Conservation (phyloP, 2,113 vertebrate genomes). For the Lophotis ruficrista region DNA sequence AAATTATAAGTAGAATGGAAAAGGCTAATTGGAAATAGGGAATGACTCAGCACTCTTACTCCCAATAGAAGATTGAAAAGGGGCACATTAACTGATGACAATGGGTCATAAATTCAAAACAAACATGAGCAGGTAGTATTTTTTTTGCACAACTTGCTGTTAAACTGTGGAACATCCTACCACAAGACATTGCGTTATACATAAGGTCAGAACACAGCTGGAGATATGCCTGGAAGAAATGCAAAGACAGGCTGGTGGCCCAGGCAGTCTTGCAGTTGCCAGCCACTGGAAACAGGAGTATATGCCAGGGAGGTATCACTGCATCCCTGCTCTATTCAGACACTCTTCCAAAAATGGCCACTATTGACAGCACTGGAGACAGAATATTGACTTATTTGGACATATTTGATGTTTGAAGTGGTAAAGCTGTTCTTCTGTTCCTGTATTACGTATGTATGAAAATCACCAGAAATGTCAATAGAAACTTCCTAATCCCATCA, state of each 20-base stretch:
- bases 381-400: neutral
- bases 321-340: neutral
- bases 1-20: neutral
- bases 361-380: neutral
- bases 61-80: neutral
- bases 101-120: neutral
- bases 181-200: neutral
- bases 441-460: neutral
- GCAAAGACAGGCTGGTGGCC: neutral
- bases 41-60: neutral
- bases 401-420: neutral
- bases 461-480: neutral
- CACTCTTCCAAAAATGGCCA: neutral
- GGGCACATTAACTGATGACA: neutral
- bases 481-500: neutral
- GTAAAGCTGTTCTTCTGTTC: neutral
- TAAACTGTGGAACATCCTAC: neutral
- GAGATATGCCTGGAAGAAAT: neutral
- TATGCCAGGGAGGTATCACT: neutral
- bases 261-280: neutral
- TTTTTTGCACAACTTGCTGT: neutral
- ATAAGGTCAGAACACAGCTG: neutral
- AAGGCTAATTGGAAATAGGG: neutral
- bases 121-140: neutral
- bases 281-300: neutral